Evolutionary conservation across 2,113 vertebrate genomes (phyloP), one percentile per base, ranked within the genome.

Genomic region (Semicossyphus pulcher): DNA sequence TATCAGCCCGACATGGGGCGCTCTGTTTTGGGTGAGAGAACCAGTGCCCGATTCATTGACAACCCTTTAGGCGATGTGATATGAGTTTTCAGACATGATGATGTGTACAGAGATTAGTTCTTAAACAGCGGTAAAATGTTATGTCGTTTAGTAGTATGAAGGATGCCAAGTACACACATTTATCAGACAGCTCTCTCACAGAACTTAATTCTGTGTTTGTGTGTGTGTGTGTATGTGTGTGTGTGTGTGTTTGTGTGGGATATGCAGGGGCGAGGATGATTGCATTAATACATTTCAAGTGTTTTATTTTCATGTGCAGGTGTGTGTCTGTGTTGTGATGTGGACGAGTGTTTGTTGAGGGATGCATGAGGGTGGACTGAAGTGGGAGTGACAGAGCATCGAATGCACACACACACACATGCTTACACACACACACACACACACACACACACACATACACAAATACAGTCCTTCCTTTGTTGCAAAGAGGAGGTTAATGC

Each of bases 401-500:
- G n/a, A n/a, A n/a, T n/a, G n/a, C n/a, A n/a, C n/a, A n/a, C n/a
- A n/a, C 62, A 63, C 59, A n/a, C 53, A 37, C 51, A 42, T 8
- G 20, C 25, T 45, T 11, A 28, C 18, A 47, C 29, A 34, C 21
- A 52, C 45, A 23, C 12, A 23, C 16, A 45, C 39, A 6, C 42
- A 44, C 18, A 23, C 25, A 10, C 29, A 59, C 51, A 31, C 47
- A 42, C 12, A 44, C 36, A 39, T 0, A 60, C 59, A 66, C 57
- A 84, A 31, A 71, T 68, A 81, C 79, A 85, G 72, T 72, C 10
- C n/a, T n/a, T 31, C 12, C 82, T 90, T 87, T 65, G 52, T 52
- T 86, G 85, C 74, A 72, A 57, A 67, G 62, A 67, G 60, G 80
- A 88, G 75, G 88, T 81, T 88, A 85, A 83, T 90, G 81, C 65